A percentile compares a stretch with the other conserved stretches of the same genome.
These are phyloP conservation scores for Microplitis mediator DNA, from an alignment of 1,140 invertebrate species.

Conservation along the genomic window DNA sequence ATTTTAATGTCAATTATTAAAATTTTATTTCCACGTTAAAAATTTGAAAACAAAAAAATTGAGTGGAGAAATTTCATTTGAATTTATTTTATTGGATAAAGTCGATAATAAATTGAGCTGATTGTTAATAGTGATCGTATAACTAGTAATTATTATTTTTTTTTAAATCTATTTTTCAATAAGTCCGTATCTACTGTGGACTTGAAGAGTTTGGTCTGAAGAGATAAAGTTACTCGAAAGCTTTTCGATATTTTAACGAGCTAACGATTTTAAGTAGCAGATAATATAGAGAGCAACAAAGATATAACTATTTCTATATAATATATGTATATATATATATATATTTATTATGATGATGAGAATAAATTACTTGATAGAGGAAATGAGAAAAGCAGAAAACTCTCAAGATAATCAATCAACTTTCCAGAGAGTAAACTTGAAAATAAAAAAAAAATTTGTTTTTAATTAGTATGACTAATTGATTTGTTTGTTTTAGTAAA, in stretches of 20 bases:
- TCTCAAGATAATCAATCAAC: neutral
- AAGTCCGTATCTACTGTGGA: too few relatives aligned
- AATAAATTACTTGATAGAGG: neutral
- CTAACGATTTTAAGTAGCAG: neutral
- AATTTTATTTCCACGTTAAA: neutral
- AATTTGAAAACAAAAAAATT: neutral
- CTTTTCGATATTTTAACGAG: neutral
- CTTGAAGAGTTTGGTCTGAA: neutral
- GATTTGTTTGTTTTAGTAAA: too few relatives aligned
- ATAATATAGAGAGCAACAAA: neutral
- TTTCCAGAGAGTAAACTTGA: too few relatives aligned
- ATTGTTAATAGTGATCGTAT: neutral
- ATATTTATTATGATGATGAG: neutral
- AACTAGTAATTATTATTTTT: neutral
- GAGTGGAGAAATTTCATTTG: neutral
- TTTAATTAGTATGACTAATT: too few relatives aligned
- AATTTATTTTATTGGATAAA: neutral
- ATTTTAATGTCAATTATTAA: slow-evolving; percentile 12
- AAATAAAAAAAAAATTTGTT: too few relatives aligned
- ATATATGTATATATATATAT: neutral
- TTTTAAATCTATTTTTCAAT: too few relatives aligned
- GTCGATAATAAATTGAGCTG: neutral
- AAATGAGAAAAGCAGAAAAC: neutral
- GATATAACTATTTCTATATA: neutral
- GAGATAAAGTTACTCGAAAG: neutral